A percentile compares a stretch with the other conserved stretches of the same genome.
phyloP scores from a whole-genome alignment of 2,113 vertebrate species.

The Alces alces region DNA sequence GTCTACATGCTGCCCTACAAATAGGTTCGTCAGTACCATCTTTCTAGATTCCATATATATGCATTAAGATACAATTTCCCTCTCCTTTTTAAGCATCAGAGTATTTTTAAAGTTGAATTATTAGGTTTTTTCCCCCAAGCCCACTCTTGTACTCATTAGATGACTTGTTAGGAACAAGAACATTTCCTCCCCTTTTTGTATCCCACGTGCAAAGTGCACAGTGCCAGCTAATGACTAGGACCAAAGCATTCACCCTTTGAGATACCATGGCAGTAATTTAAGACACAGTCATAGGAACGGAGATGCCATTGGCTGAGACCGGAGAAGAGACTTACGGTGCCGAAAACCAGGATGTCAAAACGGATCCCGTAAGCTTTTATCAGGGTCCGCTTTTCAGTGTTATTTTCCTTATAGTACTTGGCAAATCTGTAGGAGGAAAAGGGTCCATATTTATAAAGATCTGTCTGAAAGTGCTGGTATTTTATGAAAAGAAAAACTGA shows the following conservation, averaged over 20 bases:
- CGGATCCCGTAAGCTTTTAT: conserved; percentile 88
- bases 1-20: neutral
- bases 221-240: neutral
- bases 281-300: neutral
- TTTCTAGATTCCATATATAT: neutral
- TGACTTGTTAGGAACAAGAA: neutral
- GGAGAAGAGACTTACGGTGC: conserved; percentile 78
- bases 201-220: neutral
- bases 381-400: conserved; percentile 83
- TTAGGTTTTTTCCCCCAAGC: neutral
- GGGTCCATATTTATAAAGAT: neutral
- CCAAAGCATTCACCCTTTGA: neutral
- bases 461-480: neutral
- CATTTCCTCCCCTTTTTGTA: neutral
- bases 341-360: conserved; percentile 90
- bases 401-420: conserved; percentile 80
- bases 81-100: neutral
- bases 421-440: conserved; percentile 80
- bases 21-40: neutral
- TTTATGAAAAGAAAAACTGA: neutral
- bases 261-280: neutral
- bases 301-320: neutral
- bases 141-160: neutral
- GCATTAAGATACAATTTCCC: neutral
- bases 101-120: neutral